Conservation (phyloP, 1,140 invertebrate species). For the Drosophila parabipectinata region DNA sequence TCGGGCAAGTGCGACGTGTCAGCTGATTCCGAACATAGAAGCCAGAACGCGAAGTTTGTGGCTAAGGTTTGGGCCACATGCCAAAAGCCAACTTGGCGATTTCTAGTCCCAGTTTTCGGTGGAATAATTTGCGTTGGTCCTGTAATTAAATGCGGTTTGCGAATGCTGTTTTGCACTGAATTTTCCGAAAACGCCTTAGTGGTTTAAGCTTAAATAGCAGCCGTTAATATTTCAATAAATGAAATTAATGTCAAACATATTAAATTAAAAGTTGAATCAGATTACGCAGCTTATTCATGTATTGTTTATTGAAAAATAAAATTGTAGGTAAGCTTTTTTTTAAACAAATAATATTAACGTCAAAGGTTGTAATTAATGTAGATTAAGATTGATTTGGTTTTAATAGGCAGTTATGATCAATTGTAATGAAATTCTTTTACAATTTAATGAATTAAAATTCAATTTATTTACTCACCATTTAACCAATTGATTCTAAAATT, state of each 20-base stretch:
- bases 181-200: neutral
- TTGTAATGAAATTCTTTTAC: neutral
- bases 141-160: conserved; percentile 49
- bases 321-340: too few relatives aligned
- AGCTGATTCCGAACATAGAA: conserved; percentile 4
- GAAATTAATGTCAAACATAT: neutral
- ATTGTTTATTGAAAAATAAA: too few relatives aligned
- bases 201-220: neutral
- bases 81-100: conserved; percentile 47
- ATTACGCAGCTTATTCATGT: too few relatives aligned
- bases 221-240: too few relatives aligned
- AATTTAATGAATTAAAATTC: neutral
- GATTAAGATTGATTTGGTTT: neutral
- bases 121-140: conserved; percentile 53
- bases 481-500: neutral
- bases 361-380: neutral
- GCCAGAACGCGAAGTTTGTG: conserved; percentile 18
- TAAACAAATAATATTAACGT: neutral
- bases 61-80: conserved; percentile 30
- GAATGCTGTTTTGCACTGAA: neutral
- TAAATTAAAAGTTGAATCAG: too few relatives aligned
- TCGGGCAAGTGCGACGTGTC: conserved; percentile 21
- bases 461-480: neutral
- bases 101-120: conserved; percentile 37
- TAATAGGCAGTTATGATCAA: neutral